Evolutionary conservation across 30 jellyfish, hydroid and myxozoan species (phyloP).

Genomic region (Morbakka virulenta): DNA sequence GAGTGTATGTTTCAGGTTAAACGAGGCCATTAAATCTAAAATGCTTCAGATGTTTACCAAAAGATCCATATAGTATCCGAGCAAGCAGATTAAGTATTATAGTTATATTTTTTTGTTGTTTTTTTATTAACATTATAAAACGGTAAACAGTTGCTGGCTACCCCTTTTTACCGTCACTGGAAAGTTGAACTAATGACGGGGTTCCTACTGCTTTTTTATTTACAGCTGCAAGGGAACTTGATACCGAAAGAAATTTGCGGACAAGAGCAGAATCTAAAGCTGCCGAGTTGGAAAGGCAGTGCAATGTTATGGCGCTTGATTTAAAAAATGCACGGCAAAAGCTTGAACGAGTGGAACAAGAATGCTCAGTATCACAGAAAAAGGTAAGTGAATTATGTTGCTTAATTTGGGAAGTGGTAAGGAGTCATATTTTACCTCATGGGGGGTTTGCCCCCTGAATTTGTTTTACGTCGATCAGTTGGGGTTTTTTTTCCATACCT

Average conservation of each 20-base stretch:
- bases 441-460: neutral
- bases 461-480: no score
- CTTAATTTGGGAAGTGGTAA: no score
- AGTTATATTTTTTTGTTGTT: no score
- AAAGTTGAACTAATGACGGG: no score
- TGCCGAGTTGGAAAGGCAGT: constrained; percentile 90
- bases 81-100: no score
- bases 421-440: neutral
- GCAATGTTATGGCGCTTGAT: constrained; percentile 74
- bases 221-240: constrained; percentile 71
- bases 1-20: no score
- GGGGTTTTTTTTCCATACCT: neutral
- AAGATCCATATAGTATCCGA: no score
- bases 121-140: no score
- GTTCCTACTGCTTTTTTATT: neutral
- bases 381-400: constrained; percentile 59
- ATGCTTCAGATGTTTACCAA: no score
- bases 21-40: no score
- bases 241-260: constrained; percentile 69
- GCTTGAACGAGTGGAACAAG: constrained; percentile 71
- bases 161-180: no score
- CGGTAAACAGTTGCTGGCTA: neutral
- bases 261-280: constrained; percentile 90
- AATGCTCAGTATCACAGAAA: constrained; percentile 52
- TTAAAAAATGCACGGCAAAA: constrained; percentile 83